A percentile compares a stretch with the other conserved stretches of the same genome.
Evolutionary conservation across 2,888 invertebrate species (phyloP).

Genomic region (Theretra japonica): DNA sequence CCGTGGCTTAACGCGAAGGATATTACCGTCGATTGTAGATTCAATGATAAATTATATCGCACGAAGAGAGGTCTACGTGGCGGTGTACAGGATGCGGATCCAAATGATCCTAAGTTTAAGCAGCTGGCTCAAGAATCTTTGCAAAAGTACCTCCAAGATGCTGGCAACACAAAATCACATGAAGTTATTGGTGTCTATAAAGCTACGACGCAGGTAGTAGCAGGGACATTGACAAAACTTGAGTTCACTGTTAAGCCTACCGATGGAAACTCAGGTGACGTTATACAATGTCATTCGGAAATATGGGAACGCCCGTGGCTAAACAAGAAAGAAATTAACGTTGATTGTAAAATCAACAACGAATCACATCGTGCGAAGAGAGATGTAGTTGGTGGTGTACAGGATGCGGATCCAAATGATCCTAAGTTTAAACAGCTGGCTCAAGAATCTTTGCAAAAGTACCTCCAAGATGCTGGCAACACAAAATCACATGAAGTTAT

Average conservation of each 20-base stretch:
- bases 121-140: constrained; percentile 46
- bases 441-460: constrained; percentile 47
- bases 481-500: constrained; percentile 35
- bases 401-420: constrained; percentile 36
- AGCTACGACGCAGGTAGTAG: constrained; percentile 69
- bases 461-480: constrained; percentile 34
- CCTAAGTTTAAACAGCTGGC: constrained; percentile 41
- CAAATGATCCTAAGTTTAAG: constrained; percentile 40
- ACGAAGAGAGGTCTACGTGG: constrained; percentile 39
- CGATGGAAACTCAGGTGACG: constrained; percentile 32
- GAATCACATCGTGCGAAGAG: neutral
- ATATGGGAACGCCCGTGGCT: constrained; percentile 46
- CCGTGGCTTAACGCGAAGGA: constrained; percentile 80
- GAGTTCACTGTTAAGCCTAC: constrained; percentile 36
- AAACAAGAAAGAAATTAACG: constrained; percentile 42
- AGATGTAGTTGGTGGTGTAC: constrained; percentile 30
- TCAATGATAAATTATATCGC: constrained; percentile 28
- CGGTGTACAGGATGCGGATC: constrained; percentile 37
- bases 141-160: constrained; percentile 38
- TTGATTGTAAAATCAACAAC: constrained; percentile 38
- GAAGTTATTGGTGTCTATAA: constrained; percentile 37
- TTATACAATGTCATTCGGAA: constrained; percentile 43
- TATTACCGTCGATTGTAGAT: constrained; percentile 44
- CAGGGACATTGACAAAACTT: constrained; percentile 78
- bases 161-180: constrained; percentile 32